Base-by-base conservation (phyloP, 2,113 vertebrate genomes). In the Cranoglanis bouderius region DNA sequence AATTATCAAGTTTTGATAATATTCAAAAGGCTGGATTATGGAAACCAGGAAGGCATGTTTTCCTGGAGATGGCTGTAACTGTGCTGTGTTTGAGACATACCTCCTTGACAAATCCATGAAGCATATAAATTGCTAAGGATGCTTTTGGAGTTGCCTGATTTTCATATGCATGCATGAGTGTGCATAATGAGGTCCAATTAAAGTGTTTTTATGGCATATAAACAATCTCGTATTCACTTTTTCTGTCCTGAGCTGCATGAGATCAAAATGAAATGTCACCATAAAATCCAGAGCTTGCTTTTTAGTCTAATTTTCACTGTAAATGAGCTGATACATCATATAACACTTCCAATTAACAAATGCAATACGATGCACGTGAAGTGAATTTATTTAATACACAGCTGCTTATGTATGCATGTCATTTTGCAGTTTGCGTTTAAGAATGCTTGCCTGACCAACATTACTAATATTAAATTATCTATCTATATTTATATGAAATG, bases 131-230 rank as follows among this genome's bases (percentile, higher is more conserved):
- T 92, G 89, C 91, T 87, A 85, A 89, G 57, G 92, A 94, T 92
- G 94, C 92, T 93, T 94, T 94, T 88, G 91, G 90, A 94, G 91
- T 93, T 88, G 87, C 92, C 87, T 91, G 90, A 57, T 93, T 93
- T 93, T 91, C 84, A 89, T 91, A 93, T 92, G 92, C 90, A 92
- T 93, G 93, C 80, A 29, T 89, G 90, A 89, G 70, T 90, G 26
- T 89, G 92, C 85, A 91, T 94, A 94, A 95, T 93, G 92, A 94
- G 92, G 86, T 87, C 91, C 92, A 94, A 93, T 94, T 94, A 94
- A 92, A 93, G 84, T 83, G 85, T 91, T 90, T 87, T 89, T 82
- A 90, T 91, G 91, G 89, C 80, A 91, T 63, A 59, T 57, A 87
- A 84, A 87, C 82, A 70, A 67, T 70, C 84, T 63, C 53, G 19